Conservation (phyloP, 2,888 invertebrate genomes). For the Leucoma salicis region DNA sequence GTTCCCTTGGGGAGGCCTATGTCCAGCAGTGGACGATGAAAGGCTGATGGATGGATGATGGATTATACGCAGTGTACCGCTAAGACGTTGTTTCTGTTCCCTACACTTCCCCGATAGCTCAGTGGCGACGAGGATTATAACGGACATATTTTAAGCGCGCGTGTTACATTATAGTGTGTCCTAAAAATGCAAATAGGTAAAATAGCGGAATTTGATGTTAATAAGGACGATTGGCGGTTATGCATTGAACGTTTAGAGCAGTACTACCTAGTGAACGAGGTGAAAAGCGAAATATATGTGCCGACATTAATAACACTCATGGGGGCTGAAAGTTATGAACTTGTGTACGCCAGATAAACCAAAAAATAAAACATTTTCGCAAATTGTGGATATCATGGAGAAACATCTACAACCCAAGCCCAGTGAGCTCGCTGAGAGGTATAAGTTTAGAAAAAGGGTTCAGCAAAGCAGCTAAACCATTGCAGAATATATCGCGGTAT, state of each 20-base stretch:
- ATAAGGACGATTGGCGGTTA: background rate
- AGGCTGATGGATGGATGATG: too few species aligned
- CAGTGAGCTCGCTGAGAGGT: background rate
- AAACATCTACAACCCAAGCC: slow-evolving; percentile 2
- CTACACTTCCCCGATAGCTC: too few species aligned
- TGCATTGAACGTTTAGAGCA: too few species aligned
- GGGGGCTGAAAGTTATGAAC: too few species aligned
- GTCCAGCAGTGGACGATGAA: too few species aligned
- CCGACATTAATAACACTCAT: too few species aligned
- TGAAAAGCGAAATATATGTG: too few species aligned
- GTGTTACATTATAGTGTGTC: background rate
- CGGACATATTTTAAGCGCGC: background rate
- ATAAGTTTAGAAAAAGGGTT: background rate
- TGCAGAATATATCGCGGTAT: slow-evolving; percentile 9
- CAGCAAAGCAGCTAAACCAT: slow-evolving; percentile 2
- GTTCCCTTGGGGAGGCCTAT: too few species aligned
- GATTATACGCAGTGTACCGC: too few species aligned
- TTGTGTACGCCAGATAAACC: slow-evolving; percentile 6
- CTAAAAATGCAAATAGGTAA: background rate
- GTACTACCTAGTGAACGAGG: too few species aligned
- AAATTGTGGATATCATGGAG: background rate
- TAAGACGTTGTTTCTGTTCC: too few species aligned
- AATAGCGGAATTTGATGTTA: background rate
- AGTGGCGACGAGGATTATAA: background rate
- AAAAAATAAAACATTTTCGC: background rate